Evolutionary conservation across 2,797 vertebrate genomes (phyloP).

Genomic region (Darevskia mixta): DNA sequence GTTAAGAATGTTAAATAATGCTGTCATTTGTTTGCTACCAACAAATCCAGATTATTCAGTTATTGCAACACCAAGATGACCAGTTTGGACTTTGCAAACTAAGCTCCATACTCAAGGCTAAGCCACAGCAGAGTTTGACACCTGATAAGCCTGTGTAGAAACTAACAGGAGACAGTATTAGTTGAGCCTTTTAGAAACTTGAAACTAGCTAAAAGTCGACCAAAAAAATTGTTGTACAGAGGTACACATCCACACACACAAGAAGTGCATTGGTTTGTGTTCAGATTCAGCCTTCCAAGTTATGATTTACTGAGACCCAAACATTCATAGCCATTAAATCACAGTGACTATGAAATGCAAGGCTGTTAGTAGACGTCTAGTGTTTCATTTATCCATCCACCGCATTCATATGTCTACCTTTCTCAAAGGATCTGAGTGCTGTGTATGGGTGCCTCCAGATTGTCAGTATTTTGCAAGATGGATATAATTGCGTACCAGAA

Average conservation of each 20-base stretch:
- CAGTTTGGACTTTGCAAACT: not conserved
- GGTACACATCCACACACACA: not conserved
- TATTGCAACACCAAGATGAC: constrained; percentile 9
- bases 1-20: constrained; percentile 4
- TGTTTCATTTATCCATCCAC: too few species aligned
- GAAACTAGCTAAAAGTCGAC: not conserved
- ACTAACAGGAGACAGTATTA: not conserved
- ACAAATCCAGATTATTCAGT: not conserved
- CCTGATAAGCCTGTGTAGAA: not conserved
- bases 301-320: not conserved
- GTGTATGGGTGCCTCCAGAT: too few species aligned
- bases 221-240: not conserved
- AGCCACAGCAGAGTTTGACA: not conserved
- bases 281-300: not conserved
- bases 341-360: not conserved
- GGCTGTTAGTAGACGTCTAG: not conserved
- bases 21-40: not conserved
- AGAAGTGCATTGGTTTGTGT: not conserved
- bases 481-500: too few species aligned
- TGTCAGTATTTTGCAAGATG: too few species aligned
- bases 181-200: not conserved
- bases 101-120: not conserved
- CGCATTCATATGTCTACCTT: not conserved
- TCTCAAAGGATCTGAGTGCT: not conserved
- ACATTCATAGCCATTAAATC: not conserved